Conservation (phyloP, 1,140 invertebrate genomes). For the Anoplophora glabripennis region DNA sequence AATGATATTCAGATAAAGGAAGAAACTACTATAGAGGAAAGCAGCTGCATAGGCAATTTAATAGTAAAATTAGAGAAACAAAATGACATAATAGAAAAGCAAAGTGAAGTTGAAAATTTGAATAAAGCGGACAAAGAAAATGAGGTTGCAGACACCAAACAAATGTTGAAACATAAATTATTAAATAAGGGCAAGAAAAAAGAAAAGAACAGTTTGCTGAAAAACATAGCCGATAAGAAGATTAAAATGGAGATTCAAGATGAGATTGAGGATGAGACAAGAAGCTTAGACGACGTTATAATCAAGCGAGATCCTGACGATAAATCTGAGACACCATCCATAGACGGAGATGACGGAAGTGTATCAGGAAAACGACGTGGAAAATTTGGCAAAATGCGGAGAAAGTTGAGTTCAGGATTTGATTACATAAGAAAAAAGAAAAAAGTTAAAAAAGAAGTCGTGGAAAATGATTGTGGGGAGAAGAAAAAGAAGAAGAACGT, state of each 20-base stretch:
- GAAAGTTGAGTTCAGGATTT: conserved; percentile 73
- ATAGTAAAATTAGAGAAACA: conserved; percentile 36
- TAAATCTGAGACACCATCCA: conserved; percentile 43
- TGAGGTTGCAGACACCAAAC: conserved; percentile 21
- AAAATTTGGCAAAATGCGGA: conserved; percentile 55
- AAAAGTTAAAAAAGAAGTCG: conserved; percentile 55
- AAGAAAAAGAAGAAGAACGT: conserved; percentile 31
- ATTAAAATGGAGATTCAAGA: conserved; percentile 34
- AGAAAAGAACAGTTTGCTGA: conserved; percentile 28
- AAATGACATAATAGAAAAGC: conserved; percentile 8
- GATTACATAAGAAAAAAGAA: conserved; percentile 89
- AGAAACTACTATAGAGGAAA: conserved; percentile 19
- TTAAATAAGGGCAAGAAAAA: conserved; percentile 21
- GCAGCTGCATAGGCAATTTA: conserved; percentile 19
- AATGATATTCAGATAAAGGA: conserved; percentile 42
- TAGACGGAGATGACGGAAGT: conserved; percentile 42
- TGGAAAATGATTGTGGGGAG: conserved; percentile 44
- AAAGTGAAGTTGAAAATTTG: conserved; percentile 2
- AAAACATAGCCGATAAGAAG: conserved; percentile 30
- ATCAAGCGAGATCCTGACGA: conserved; percentile 29
- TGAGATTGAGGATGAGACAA: conserved; percentile 35
- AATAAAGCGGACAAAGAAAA: neutral
- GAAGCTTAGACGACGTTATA: conserved; percentile 28
- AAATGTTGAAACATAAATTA: conserved; percentile 28
- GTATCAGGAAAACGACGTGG: conserved; percentile 48